Base-by-base conservation (phyloP, 92 coral and sea anemone species). In the Virgularia gustaviana region DNA sequence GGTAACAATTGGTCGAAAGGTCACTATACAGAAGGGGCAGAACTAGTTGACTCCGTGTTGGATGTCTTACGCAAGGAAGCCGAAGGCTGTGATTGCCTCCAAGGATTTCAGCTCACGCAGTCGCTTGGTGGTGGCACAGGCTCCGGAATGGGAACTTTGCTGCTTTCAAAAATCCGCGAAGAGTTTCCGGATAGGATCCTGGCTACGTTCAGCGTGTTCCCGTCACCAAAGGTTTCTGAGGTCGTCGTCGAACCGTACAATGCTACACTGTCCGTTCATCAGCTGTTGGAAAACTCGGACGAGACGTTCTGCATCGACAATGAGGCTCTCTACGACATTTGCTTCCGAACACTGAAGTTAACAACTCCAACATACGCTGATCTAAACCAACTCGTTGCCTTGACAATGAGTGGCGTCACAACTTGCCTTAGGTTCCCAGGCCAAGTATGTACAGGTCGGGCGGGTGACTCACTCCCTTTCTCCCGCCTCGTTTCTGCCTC, bases 121-220 rank as follows among this genome's bases (percentile, higher is more conserved):
- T 90, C 96, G 66, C 94, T 90, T 42, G 96, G 96, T 65, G 96
- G 96, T 55, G 96, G 96, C 24, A 90, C 96, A 38, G 96, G 96
- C 45, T 87, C 96, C 41, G 96, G 96, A 30, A 78, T 90, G 85
- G 96, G 96, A 6, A 90, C 96, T 42, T 68, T 90, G 24, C 78
- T 90, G 6, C 81, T 87, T 66, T 90, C 96, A 2, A 90, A 90
- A 75, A 87, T 90, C 30, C 92, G 96, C 35, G 96, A 90, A 32
- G 96, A 90, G 63, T 90, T 84, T 65, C 96, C 96, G 0, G 96
- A 90, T 53, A 83, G 96, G 76, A 87, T 90, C 6, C 87, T 90
- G 92, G 76, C 82, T 43, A 77, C 96, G 34, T 90, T 87, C 75
- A 90, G 96, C 36, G 96, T 90, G 66, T 92, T 90, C 12, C 96